phyloP scores from a whole-genome alignment of 2,888 invertebrate species.

The Cremastinae sp. region DNA sequence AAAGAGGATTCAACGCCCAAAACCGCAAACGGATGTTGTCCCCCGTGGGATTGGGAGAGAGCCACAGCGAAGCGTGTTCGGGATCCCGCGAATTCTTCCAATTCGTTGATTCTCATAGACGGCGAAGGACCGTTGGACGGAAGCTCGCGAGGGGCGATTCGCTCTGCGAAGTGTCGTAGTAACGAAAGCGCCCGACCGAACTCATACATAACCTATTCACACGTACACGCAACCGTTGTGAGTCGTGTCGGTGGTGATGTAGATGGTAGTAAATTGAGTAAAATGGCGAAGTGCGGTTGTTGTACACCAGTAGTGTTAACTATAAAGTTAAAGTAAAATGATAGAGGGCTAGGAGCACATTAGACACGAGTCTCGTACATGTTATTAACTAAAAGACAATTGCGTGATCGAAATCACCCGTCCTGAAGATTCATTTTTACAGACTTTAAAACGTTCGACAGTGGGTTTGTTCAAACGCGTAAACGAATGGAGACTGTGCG shows the following conservation, averaged over 20 bases:
- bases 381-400: slow-evolving; percentile 26
- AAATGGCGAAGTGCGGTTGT: slow-evolving; percentile 73
- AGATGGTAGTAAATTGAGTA: slow-evolving; percentile 44
- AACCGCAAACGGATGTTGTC: slow-evolving; percentile 19
- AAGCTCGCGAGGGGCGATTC: neutral
- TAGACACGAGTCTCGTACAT: slow-evolving; percentile 16
- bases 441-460: slow-evolving; percentile 18
- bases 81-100: slow-evolving; percentile 26
- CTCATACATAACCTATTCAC: slow-evolving; percentile 19
- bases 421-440: slow-evolving; percentile 2
- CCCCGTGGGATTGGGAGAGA: neutral
- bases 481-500: slow-evolving; percentile 2
- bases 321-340: slow-evolving; percentile 32
- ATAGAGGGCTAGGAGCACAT: slow-evolving; percentile 44
- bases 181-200: slow-evolving; percentile 3
- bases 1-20: neutral
- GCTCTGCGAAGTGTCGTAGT: slow-evolving; percentile 1
- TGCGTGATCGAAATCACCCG: neutral
- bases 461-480: slow-evolving; percentile 13
- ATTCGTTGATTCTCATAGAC: slow-evolving; percentile 14
- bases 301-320: slow-evolving; percentile 67
- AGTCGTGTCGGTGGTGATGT: slow-evolving; percentile 7
- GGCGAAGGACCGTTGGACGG: neutral
- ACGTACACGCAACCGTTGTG: neutral
- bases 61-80: neutral